phyloP scores from a whole-genome alignment of 2,888 invertebrate species.

The Eutolmus rufibarbis region DNA sequence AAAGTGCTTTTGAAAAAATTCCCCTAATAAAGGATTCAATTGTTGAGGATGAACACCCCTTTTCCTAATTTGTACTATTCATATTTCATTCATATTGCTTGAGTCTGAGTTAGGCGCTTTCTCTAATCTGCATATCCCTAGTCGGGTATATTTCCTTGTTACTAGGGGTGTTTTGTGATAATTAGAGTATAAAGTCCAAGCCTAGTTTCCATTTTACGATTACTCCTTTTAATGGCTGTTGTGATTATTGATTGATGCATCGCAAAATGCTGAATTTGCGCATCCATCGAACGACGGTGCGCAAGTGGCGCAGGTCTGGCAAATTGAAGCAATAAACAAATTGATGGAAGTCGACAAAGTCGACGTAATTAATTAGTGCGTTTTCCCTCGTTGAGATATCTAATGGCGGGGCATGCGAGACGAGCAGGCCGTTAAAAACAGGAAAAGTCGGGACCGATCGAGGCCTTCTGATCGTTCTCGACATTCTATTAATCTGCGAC shows the following conservation, averaged over 20 bases:
- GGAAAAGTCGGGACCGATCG: not conserved
- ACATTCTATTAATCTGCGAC: slow-evolving; percentile 16
- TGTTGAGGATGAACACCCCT: too few relatives aligned
- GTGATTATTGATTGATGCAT: not conserved
- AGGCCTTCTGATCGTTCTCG: not conserved
- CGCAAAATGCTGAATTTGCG: not conserved
- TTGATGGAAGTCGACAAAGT: not conserved
- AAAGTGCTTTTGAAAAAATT: too few relatives aligned
- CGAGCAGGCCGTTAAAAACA: slow-evolving; percentile 1
- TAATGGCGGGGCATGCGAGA: not conserved
- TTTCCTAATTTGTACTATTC: too few relatives aligned
- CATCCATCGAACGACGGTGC: not conserved
- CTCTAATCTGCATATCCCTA: not conserved
- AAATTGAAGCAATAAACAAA: not conserved
- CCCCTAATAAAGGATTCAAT: too few relatives aligned
- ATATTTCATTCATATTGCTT: too few relatives aligned
- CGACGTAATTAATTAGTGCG: slow-evolving; percentile 1
- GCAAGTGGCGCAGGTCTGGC: not conserved
- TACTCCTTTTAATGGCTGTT: not conserved
- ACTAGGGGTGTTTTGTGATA: not conserved
- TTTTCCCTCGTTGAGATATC: not conserved
- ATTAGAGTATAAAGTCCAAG: not conserved
- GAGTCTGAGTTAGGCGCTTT: not conserved
- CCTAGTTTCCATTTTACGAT: not conserved
- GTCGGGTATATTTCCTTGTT: not conserved